Percentiles rank a stretch among this genome's conserved stretches.
Conservation (phyloP, 1,140 invertebrate species). For the Dendroctonus valens region DNA sequence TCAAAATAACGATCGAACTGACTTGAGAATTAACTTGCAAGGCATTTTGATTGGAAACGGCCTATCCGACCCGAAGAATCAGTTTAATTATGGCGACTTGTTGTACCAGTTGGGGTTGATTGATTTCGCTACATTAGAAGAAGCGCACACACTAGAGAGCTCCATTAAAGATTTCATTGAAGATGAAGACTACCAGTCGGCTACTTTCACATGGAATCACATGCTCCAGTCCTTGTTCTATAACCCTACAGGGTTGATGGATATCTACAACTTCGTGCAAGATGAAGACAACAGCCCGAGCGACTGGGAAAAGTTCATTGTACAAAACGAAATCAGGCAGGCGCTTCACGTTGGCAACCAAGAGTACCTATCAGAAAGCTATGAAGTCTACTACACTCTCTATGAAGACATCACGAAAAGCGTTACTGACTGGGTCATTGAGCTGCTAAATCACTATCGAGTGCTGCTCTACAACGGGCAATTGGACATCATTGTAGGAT, state of each 20-base stretch:
- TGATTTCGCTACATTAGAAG: constrained; percentile 58
- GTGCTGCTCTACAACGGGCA: constrained; percentile 79
- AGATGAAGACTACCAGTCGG: constrained; percentile 59
- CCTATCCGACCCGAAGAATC: constrained; percentile 72
- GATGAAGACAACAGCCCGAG: not conserved
- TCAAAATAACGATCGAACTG: constrained; percentile 60
- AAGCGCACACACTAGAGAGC: constrained; percentile 60
- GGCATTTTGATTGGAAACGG: constrained; percentile 84
- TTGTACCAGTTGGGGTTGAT: constrained; percentile 75
- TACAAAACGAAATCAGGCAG: constrained; percentile 53
- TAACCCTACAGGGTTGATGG: constrained; percentile 53
- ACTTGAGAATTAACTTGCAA: constrained; percentile 65
- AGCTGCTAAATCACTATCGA: constrained; percentile 66
- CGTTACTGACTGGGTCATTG: constrained; percentile 70
- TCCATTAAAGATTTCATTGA: constrained; percentile 58
- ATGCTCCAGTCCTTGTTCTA: constrained; percentile 63
- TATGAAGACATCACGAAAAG: constrained; percentile 77
- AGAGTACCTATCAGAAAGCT: constrained; percentile 48
- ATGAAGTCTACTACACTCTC: constrained; percentile 5
- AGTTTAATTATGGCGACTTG: constrained; percentile 69
- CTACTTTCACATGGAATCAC: constrained; percentile 65
- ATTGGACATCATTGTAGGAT: constrained; percentile 81
- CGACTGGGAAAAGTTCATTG: constrained; percentile 14
- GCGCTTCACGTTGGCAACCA: constrained; percentile 56
- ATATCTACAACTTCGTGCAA: constrained; percentile 54